Conservation (phyloP, 2,113 vertebrate genomes). For the Macrotus californicus region DNA sequence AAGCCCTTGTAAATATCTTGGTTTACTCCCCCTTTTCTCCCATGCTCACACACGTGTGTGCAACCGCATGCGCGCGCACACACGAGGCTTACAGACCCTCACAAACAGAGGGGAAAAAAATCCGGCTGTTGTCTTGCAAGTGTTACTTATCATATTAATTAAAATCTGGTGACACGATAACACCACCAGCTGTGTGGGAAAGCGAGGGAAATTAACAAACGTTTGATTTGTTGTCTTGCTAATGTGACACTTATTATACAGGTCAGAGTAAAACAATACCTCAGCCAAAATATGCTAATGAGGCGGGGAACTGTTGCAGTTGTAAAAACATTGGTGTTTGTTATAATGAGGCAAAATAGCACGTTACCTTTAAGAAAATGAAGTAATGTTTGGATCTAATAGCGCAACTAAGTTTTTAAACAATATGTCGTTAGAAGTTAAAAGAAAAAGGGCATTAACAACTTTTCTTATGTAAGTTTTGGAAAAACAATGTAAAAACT, state of each 20-base stretch:
- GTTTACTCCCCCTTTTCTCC: constrained; percentile 71
- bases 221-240: constrained; percentile 99
- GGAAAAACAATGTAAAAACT: not conserved
- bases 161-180: constrained; percentile 97
- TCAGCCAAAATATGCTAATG: constrained; percentile 94
- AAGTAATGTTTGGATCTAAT: constrained; percentile 43
- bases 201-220: constrained; percentile 95
- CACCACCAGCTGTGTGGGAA: constrained; percentile 94
- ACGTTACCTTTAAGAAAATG: constrained; percentile 80
- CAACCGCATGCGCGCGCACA: not conserved
- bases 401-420: not conserved
- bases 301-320: constrained; percentile 86
- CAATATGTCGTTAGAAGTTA: not conserved
- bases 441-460: not conserved
- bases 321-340: constrained; percentile 85
- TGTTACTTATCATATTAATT: constrained; percentile 99
- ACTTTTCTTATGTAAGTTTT: not conserved
- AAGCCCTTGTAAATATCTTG: constrained; percentile 57
- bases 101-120: constrained; percentile 78
- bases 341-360: constrained; percentile 80
- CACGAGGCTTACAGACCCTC: constrained; percentile 43
- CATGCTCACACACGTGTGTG: constrained; percentile 42
- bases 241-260: constrained; percentile 99
- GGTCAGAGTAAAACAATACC: constrained; percentile 95
- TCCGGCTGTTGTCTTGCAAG: constrained; percentile 93